Conservation (phyloP, 2,113 vertebrate species). For the Xerus inauris region DNA sequence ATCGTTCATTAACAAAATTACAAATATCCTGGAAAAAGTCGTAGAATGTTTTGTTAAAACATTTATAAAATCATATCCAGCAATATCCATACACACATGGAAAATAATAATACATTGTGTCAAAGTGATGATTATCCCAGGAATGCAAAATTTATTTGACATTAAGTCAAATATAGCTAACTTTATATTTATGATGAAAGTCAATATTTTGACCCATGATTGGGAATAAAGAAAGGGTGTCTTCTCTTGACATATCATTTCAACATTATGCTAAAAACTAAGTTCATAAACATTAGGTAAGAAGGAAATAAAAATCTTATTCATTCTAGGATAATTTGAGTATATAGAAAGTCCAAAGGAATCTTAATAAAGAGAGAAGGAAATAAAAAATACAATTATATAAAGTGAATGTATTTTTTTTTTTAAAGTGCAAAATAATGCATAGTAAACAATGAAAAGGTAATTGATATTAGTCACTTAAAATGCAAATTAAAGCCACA, state of each 20-base stretch:
- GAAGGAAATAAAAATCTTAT: too few relatives aligned
- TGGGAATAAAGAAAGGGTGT: neutral
- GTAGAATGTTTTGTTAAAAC: neutral
- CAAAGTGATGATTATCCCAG: neutral
- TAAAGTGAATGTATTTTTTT: too few relatives aligned
- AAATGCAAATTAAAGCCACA: neutral
- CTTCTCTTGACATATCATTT: neutral
- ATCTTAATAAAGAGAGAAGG: too few relatives aligned
- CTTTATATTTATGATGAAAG: neutral
- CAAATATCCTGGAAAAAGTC: neutral
- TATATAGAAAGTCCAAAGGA: too few relatives aligned
- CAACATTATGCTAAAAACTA: neutral
- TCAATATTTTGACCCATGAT: neutral
- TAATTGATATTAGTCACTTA: neutral
- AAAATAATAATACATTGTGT: neutral
- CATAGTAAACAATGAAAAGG: neutral
- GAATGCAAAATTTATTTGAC: neutral
- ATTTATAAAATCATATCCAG: neutral
- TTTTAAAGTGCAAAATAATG: neutral
- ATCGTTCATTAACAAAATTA: neutral
- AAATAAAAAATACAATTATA: too few relatives aligned
- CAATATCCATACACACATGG: neutral
- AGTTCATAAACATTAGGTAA: too few relatives aligned
- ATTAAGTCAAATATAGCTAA: neutral
- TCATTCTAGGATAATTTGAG: too few relatives aligned